phyloP scores from a whole-genome alignment of 2,888 invertebrate genomes.

The Lithophane socia region DNA sequence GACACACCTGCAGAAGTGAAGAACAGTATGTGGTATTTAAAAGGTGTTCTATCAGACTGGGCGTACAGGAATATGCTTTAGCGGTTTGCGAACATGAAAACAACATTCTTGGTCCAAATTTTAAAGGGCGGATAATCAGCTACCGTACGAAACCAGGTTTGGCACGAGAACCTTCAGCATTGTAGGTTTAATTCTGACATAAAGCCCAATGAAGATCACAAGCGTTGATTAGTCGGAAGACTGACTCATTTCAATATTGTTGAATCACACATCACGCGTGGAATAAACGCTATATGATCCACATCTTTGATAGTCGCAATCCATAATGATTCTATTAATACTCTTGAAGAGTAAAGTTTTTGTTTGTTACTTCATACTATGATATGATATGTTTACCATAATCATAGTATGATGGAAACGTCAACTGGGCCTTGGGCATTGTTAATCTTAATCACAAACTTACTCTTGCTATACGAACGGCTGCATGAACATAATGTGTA shows the following conservation, averaged over 20 bases:
- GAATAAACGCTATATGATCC: conserved; percentile 27
- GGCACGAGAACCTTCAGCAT: conserved; percentile 3
- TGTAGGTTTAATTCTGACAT: conserved; percentile 37
- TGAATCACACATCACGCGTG: conserved; percentile 37
- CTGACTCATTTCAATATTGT: conserved; percentile 48
- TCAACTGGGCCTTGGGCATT: conserved; percentile 1
- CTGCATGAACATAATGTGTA: background rate
- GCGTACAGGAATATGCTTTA: background rate
- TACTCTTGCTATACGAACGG: too few relatives aligned
- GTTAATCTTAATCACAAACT: conserved; percentile 1
- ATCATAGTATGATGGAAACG: background rate
- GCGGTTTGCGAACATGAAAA: background rate
- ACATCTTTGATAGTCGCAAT: conserved; percentile 30
- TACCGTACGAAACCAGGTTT: background rate
- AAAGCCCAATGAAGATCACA: conserved; percentile 30
- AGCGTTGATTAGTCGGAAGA: conserved; percentile 34
- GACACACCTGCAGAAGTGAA: conserved; percentile 33
- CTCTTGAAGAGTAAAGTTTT: conserved; percentile 22
- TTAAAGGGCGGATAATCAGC: background rate
- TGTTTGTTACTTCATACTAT: conserved; percentile 27
- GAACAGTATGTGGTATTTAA: background rate
- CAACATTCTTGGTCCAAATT: background rate
- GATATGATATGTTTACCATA: conserved; percentile 4
- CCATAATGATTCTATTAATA: conserved; percentile 41
- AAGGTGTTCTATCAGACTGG: conserved; percentile 13